Percentiles rank a stretch among this genome's conserved stretches.
These are phyloP conservation scores for Gobio gobio DNA, from an alignment of 2,113 vertebrate genomes.

Conservation along the genomic window DNA sequence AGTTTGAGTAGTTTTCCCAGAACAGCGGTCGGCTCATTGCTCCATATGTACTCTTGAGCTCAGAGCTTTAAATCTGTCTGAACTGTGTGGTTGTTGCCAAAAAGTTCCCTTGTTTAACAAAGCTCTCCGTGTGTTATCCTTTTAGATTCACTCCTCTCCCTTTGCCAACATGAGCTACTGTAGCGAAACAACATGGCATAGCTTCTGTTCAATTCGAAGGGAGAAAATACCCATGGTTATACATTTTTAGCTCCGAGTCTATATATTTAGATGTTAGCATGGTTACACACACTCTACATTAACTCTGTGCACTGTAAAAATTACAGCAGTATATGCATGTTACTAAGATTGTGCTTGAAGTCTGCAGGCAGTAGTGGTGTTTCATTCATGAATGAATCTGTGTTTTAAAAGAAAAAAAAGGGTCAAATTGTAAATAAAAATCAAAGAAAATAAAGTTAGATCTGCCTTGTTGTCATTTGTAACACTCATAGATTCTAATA, in stretches of 20 bases:
- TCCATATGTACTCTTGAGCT: constrained; percentile 42
- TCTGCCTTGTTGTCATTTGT: too few species aligned
- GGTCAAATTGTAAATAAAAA: neutral
- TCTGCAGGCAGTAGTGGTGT: neutral
- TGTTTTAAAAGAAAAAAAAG: neutral
- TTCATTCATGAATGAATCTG: neutral
- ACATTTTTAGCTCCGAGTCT: constrained; percentile 1
- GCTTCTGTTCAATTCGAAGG: constrained; percentile 1
- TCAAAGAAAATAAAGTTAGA: too few species aligned
- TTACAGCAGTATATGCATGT: neutral
- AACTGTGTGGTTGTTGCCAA: constrained; percentile 24
- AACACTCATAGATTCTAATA: neutral
- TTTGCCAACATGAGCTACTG: constrained; percentile 11
- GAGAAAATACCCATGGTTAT: constrained; percentile 5
- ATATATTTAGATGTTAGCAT: constrained; percentile 19
- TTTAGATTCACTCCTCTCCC: constrained; percentile 11
- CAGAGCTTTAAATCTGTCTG: constrained; percentile 25
- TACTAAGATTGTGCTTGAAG: neutral
- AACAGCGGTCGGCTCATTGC: constrained; percentile 25
- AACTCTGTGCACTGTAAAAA: neutral
- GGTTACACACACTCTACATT: neutral
- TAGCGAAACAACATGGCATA: constrained; percentile 33
- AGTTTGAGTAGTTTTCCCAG: constrained; percentile 30
- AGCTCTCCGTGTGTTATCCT: constrained; percentile 24
- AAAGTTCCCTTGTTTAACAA: constrained; percentile 52